phyloP scores from a whole-genome alignment of 2,888 invertebrate genomes.

The Trypoxylon attenuatum region DNA sequence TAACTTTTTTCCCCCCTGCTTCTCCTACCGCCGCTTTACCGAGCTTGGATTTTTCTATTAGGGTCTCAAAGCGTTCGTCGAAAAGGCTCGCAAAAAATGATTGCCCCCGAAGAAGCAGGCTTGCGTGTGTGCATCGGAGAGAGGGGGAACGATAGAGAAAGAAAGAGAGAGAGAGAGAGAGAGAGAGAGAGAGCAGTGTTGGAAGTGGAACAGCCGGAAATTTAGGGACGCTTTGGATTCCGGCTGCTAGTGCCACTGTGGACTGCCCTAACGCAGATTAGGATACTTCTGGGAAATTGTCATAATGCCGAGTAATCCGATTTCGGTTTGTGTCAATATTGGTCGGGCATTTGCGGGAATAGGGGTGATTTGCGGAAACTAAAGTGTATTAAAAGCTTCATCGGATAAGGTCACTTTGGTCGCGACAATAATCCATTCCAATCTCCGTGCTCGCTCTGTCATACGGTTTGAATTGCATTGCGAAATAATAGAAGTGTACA shows the following conservation, averaged over 20 bases:
- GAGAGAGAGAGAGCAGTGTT: not conserved
- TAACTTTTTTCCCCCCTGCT: conserved; percentile 36
- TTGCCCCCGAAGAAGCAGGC: not conserved
- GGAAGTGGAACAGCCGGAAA: conserved; percentile 4
- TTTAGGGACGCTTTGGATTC: conserved; percentile 15
- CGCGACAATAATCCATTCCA: no score
- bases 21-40: not conserved
- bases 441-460: no score
- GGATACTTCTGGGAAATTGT: conserved; percentile 28
- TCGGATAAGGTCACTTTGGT: no score
- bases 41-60: conserved; percentile 33
- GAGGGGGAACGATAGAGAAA: no score
- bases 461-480: no score
- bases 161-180: no score
- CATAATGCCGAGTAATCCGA: conserved; percentile 35
- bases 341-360: conserved; percentile 7
- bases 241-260: conserved; percentile 3
- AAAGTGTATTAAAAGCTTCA: conserved; percentile 1
- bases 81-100: conserved; percentile 28
- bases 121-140: no score
- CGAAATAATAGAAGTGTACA: no score
- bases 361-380: conserved; percentile 9
- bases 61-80: conserved; percentile 25
- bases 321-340: conserved; percentile 30
- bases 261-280: conserved; percentile 17